Evolutionary conservation across 2,888 invertebrate genomes (phyloP), one percentile per base, ranked within the genome.

Genomic region (Drosophila longiperda): DNA sequence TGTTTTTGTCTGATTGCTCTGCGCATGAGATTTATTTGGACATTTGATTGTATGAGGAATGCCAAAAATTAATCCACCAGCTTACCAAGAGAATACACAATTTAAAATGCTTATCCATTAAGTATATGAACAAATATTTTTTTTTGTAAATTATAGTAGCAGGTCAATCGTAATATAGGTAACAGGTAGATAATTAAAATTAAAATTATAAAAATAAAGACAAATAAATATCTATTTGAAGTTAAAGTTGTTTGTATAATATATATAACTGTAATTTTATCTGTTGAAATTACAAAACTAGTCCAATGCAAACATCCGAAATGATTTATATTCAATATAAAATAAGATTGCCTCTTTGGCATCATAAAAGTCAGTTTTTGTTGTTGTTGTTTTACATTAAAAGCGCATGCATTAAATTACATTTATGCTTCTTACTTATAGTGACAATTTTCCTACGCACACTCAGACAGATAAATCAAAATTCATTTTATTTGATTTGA

Each of bases 401-500:
- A 49, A 54, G 50, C 55, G 63, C 59, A 66, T 73, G 64, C 69
- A 72, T 76, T 76, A 82, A 79, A 84, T 82, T 74, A 77, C 76
- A 72, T 77, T 79, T 79, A 74, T 79, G 71, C 73, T 69, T 74
- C 69, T 72, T 82, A 74, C 68, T 82, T 82, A 81, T 78, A 82
- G 76, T 74, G 70, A 79, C 76, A 84, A 79, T 84, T 70, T 78
- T 64, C 73, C 73, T 68, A 54, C 38, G 29, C 54, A 62, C 52
- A 57, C 68, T 20, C 53, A 9, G 23, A 26, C 15, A 55, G 38
- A 50, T 73, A 73, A 73, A 69, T 83, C 69, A 77, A 66, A 72
- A 69, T 75, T 69, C 58, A 68, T 81, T 77, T 77, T 54, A 77
- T 73, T 73, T 81, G 76, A 84, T 82, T 78, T 84, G 87, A 84